Conservation (phyloP, 2,113 vertebrate species). For the mouse (Mus musculus) region GRCm39 chr4:154257501-154258000, state of each 20-base stretch:
- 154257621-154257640: too few relatives aligned
- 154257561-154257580: background rate
- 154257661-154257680: background rate
- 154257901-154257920: too few relatives aligned
- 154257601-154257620: too few relatives aligned
- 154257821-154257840: background rate
- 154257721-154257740: background rate
- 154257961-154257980: background rate
- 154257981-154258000: background rate
- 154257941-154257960: background rate
- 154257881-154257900: fast-evolving
- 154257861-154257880: background rate
- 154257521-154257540: background rate
- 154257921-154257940: background rate
- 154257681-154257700: background rate
- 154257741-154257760: background rate
- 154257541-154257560: background rate
- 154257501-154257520: background rate
- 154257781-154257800: background rate
- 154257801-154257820: background rate
- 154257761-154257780: background rate
- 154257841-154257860: background rate
- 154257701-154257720: background rate
- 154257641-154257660: background rate
- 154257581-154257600: background rate